Evolutionary conservation across 2,113 vertebrate genomes (phyloP).

Genomic region (Galeopterus variegatus): DNA sequence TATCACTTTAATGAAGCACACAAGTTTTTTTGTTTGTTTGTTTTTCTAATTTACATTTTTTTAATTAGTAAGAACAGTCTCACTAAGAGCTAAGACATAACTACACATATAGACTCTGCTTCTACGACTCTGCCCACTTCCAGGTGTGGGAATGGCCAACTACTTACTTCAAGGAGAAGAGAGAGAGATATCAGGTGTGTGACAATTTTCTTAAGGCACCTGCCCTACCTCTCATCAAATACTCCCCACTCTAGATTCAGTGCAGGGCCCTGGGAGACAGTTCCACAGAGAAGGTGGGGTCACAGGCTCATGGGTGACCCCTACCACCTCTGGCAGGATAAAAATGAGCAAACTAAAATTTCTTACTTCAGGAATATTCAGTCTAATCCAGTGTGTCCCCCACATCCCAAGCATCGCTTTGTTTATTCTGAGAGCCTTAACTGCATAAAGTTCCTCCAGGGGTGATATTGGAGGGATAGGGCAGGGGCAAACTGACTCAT

Average conservation of each 20-base stretch:
- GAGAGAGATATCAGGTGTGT: neutral
- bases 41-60: neutral
- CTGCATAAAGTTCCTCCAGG: neutral
- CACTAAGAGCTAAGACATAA: conserved; percentile 62
- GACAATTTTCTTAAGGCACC: neutral
- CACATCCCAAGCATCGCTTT: neutral
- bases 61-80: conserved; percentile 79
- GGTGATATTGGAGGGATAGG: too few relatives aligned
- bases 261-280: too few relatives aligned
- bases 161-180: conserved; percentile 82
- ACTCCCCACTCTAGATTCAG: neutral
- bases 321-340: too few relatives aligned
- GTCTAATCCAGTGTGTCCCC: accelerated
- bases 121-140: neutral
- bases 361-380: conserved; percentile 51
- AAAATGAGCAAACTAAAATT: neutral
- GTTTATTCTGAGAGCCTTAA: neutral
- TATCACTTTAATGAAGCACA: neutral
- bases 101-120: neutral
- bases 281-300: neutral
- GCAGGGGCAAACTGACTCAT: neutral
- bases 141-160: conserved; percentile 19
- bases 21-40: neutral
- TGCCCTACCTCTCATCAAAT: neutral
- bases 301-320: neutral